Conservation (phyloP, 2,888 invertebrate genomes). For the Philereme transversata region DNA sequence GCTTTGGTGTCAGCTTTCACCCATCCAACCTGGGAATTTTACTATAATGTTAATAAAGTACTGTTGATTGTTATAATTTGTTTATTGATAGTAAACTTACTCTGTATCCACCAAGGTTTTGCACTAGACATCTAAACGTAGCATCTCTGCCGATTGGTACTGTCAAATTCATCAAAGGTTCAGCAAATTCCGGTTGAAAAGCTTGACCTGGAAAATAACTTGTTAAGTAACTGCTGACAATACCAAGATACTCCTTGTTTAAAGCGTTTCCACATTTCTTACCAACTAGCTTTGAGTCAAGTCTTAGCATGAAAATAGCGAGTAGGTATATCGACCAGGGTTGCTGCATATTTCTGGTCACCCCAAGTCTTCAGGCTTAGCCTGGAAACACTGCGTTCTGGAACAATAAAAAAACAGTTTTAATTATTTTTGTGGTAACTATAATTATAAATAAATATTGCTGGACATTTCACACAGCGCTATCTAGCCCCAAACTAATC, state of each 20-base stretch:
- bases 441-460: too few relatives aligned
- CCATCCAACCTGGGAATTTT: slow-evolving; percentile 91
- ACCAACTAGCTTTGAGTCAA: slow-evolving; percentile 76
- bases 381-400: slow-evolving; percentile 52
- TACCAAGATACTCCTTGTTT: background rate
- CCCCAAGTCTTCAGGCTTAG: slow-evolving; percentile 30
- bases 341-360: slow-evolving; percentile 68
- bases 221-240: background rate
- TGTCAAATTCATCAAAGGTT: slow-evolving; percentile 92
- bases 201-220: slow-evolving; percentile 84
- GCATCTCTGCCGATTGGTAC: slow-evolving; percentile 94
- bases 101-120: slow-evolving; percentile 94
- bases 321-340: slow-evolving; percentile 68
- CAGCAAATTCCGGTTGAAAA: slow-evolving; percentile 93
- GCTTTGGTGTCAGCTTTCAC: slow-evolving; percentile 96
- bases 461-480: too few relatives aligned
- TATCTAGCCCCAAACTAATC: too few relatives aligned
- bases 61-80: background rate
- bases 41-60: slow-evolving; percentile 13
- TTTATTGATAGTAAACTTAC: slow-evolving; percentile 69
- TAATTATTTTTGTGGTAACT: slow-evolving; percentile 20
- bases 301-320: slow-evolving; percentile 70
- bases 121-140: slow-evolving; percentile 93
- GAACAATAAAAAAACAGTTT: slow-evolving; percentile 42
- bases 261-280: slow-evolving; percentile 35